phyloP scores from a whole-genome alignment of 2,888 invertebrate species.

The Petrolisthes manimaculis region DNA sequence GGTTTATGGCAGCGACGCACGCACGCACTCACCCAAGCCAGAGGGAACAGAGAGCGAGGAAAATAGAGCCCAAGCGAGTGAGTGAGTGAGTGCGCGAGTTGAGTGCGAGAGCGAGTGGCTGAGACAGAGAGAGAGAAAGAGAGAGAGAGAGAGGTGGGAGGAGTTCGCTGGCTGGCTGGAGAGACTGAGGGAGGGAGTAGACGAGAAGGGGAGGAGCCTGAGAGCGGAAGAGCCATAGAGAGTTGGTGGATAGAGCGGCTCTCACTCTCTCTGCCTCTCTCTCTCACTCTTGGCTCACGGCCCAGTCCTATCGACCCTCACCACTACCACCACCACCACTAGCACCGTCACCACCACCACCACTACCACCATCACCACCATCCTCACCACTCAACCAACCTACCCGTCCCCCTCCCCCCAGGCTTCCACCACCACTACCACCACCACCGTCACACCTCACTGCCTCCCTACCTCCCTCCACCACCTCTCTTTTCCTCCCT shows the following conservation, averaged over 20 bases:
- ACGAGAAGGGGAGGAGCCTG: slow-evolving; percentile 17
- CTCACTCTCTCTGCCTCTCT: background rate
- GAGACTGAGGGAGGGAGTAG: slow-evolving; percentile 15
- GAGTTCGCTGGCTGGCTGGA: background rate
- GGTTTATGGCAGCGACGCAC: slow-evolving; percentile 17
- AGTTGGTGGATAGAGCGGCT: slow-evolving; percentile 28
- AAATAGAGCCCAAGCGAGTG: slow-evolving; percentile 27
- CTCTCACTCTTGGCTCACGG: slow-evolving; percentile 50
- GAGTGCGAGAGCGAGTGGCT: slow-evolving; percentile 38
- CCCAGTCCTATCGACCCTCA: slow-evolving; percentile 52
- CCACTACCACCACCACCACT: slow-evolving; percentile 1
- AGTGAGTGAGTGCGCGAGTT: slow-evolving; percentile 29
- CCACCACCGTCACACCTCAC: background rate
- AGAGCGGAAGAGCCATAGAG: slow-evolving; percentile 21
- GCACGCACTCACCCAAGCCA: slow-evolving; percentile 41
- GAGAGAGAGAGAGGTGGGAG: slow-evolving; percentile 11
- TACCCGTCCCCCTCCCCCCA: background rate
- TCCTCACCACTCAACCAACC: background rate
- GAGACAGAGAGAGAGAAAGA: slow-evolving; percentile 10
- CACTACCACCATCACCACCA: background rate
- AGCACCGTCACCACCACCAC: background rate
- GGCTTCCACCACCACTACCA: slow-evolving; percentile 1
- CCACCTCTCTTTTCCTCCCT: background rate
- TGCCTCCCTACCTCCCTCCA: background rate
- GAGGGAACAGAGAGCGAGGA: slow-evolving; percentile 40